A percentile compares a stretch with the other conserved stretches of the same genome.
phyloP scores from a whole-genome alignment of 2,888 invertebrate species.

The Deladenus siricidicola region DNA sequence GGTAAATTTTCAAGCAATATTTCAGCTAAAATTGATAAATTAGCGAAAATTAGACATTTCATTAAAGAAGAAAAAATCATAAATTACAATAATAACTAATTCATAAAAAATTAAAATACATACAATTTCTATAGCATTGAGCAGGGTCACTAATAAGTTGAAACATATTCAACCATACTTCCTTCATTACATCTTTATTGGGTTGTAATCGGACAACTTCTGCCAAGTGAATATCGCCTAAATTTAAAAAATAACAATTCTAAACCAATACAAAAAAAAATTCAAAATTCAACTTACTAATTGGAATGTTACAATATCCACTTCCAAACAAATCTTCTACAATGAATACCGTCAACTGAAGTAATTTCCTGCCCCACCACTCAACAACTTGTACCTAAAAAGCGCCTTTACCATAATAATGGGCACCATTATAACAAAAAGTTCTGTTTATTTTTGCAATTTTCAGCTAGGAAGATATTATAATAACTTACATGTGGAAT shows the following conservation, averaged over 20 bases:
- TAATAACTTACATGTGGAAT: constrained; percentile 40
- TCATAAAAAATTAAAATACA: background rate
- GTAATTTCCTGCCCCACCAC: constrained; percentile 45
- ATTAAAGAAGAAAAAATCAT: no score
- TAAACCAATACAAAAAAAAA: no score
- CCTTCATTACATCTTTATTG: constrained; percentile 1
- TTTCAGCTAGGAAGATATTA: no score
- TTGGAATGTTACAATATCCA: constrained; percentile 31
- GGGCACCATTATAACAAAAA: no score
- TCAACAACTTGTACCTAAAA: constrained; percentile 46
- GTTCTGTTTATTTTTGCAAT: no score
- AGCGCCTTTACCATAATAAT: no score
- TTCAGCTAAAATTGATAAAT: constrained; percentile 15
- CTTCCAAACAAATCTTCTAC: constrained; percentile 41
- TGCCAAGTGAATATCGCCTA: background rate
- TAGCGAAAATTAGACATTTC: no score
- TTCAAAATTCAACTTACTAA: constrained; percentile 9
- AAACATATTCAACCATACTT: constrained; percentile 28
- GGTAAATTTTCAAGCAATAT: background rate
- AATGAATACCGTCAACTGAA: constrained; percentile 40
- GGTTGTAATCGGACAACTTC: background rate
- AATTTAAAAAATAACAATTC: constrained; percentile 5
- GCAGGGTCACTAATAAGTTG: constrained; percentile 28
- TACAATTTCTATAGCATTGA: constrained; percentile 14
- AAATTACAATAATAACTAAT: background rate